These are phyloP conservation scores for Agonopterix subpropinquella DNA, from an alignment of 2,888 invertebrate species.

Conservation along the genomic window DNA sequence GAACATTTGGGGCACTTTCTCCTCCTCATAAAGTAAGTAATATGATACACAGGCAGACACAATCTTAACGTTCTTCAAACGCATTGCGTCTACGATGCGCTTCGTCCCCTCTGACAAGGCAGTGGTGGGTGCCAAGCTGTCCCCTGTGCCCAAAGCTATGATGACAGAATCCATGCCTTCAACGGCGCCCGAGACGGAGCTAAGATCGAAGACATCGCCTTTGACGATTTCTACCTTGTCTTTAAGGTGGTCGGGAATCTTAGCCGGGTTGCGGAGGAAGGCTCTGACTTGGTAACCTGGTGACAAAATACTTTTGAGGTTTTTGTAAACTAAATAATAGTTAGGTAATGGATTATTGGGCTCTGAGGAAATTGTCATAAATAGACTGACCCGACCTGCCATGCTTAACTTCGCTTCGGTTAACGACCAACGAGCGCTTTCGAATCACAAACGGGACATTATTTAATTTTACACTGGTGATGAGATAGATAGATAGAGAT, in stretches of 20 bases:
- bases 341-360: too few species aligned
- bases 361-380: too few species aligned
- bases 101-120: conserved; percentile 86
- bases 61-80: conserved; percentile 79
- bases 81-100: conserved; percentile 89
- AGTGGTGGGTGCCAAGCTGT: conserved; percentile 84
- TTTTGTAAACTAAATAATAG: too few species aligned
- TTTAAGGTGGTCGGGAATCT: conserved; percentile 80
- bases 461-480: too few species aligned
- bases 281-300: conserved; percentile 83
- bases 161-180: conserved; percentile 83
- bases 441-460: too few species aligned
- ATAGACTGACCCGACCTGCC: too few species aligned
- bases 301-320: neutral
- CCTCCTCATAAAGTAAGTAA: conserved; percentile 83
- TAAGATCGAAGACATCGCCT: conserved; percentile 85
- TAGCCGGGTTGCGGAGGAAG: conserved; percentile 83
- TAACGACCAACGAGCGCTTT: too few species aligned
- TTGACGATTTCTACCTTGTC: conserved; percentile 81
- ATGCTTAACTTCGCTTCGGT: too few species aligned
- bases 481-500: too few species aligned
- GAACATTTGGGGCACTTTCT: conserved; percentile 86
- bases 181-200: conserved; percentile 82
- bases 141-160: conserved; percentile 86
- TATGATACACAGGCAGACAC: conserved; percentile 88